Evolutionary conservation across 2,113 vertebrate genomes (phyloP).

Genomic region (Myiozetetes cayanensis): DNA sequence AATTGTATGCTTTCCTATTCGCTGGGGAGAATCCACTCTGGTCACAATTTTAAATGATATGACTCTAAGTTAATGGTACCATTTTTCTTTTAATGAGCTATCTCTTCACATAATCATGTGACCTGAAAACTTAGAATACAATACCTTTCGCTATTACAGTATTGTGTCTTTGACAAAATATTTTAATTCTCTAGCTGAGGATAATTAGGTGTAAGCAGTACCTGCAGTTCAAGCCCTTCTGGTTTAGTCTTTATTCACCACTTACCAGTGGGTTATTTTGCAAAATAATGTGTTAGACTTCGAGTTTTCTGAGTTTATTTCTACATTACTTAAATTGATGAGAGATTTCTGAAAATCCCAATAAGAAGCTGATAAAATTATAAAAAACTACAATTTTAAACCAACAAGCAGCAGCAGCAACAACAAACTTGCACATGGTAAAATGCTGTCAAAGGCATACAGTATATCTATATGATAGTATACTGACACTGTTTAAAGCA

Average conservation of each 20-base stretch:
- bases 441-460: neutral
- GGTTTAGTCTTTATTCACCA: neutral
- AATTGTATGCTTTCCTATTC: neutral
- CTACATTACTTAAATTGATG: neutral
- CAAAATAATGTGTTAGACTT: neutral
- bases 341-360: neutral
- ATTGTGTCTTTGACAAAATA: neutral
- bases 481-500: neutral
- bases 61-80: neutral
- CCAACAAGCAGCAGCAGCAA: neutral
- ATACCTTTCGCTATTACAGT: neutral
- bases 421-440: neutral
- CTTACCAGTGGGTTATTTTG: neutral
- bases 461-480: neutral
- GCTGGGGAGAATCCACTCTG: neutral
- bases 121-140: neutral
- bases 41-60: neutral
- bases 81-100: conserved; percentile 32
- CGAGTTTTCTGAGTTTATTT: neutral
- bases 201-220: neutral
- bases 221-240: neutral
- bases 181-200: neutral
- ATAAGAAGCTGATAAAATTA: neutral
- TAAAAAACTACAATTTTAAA: neutral
- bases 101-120: neutral